Conservation (phyloP, 2,888 invertebrate genomes). For the Oscheius sp. region DNA sequence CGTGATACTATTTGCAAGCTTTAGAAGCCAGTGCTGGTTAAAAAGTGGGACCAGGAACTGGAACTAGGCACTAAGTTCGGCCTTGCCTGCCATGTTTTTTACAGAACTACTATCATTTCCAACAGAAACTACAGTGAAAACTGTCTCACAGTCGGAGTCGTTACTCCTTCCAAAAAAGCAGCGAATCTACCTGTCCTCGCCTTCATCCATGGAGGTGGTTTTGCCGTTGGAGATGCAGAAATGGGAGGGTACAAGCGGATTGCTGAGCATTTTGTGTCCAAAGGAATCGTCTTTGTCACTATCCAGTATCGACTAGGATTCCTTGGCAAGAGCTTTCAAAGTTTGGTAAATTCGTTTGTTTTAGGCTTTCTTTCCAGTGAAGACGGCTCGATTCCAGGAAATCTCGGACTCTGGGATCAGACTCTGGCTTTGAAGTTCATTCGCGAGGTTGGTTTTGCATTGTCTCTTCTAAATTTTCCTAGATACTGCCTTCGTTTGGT, state of each 20-base stretch:
- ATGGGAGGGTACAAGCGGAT: conserved; percentile 51
- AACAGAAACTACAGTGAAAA: conserved; percentile 58
- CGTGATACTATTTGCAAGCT: background rate
- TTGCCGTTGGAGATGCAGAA: conserved; percentile 50
- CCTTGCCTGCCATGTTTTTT: conserved; percentile 11
- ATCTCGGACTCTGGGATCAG: conserved; percentile 61
- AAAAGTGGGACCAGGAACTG: conserved; percentile 44
- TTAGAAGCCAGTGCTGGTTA: conserved; percentile 57
- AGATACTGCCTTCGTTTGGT: conserved; percentile 57
- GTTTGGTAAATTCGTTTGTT: background rate
- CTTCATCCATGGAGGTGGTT: conserved; percentile 60
- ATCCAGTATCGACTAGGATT: conserved; percentile 61
- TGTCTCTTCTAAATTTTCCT: background rate
- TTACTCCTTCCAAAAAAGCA: conserved; percentile 44
- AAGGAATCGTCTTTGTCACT: conserved; percentile 60
- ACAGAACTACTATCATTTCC: conserved; percentile 34
- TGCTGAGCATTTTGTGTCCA: conserved; percentile 51
- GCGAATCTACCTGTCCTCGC: conserved; percentile 55
- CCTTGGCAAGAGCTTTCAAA: conserved; percentile 38
- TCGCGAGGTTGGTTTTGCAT: conserved; percentile 41
- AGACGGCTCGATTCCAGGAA: conserved; percentile 51
- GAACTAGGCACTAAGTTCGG: background rate
- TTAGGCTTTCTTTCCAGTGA: conserved; percentile 59
- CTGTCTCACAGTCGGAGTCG: conserved; percentile 57
- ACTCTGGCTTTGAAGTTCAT: conserved; percentile 58